phyloP scores from a whole-genome alignment of 2,888 invertebrate species.

The Lacanobia wlatinum region DNA sequence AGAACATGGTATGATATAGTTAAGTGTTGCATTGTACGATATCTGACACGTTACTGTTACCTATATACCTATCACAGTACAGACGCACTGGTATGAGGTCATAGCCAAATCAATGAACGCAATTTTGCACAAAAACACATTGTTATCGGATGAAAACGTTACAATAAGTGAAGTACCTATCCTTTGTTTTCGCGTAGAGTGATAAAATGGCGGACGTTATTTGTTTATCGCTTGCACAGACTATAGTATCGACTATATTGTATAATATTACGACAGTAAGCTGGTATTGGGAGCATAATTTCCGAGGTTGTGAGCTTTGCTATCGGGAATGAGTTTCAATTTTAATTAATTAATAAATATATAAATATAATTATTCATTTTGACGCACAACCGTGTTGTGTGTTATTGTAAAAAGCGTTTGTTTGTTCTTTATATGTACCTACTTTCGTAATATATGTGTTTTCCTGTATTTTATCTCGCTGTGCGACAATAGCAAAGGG shows the following conservation, averaged over 20 bases:
- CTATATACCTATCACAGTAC: conserved; percentile 77
- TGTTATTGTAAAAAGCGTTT: conserved; percentile 87
- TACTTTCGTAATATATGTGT: conserved; percentile 82
- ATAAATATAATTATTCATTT: conserved; percentile 81
- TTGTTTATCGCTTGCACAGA: conserved; percentile 77
- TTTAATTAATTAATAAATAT: conserved; percentile 77
- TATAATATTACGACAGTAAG: conserved; percentile 85
- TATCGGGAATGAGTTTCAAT: conserved; percentile 89
- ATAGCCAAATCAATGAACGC: conserved; percentile 69
- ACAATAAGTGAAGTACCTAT: conserved; percentile 63
- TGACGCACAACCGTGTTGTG: conserved; percentile 88
- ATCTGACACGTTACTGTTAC: conserved; percentile 71
- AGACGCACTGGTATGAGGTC: conserved; percentile 69
- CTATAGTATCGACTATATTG: conserved; percentile 77
- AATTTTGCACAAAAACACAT: conserved; percentile 79
- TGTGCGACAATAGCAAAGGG: conserved; percentile 88
- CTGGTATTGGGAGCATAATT: conserved; percentile 91
- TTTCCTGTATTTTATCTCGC: conserved; percentile 82
- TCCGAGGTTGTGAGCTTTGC: conserved; percentile 90
- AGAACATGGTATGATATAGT: conserved; percentile 61
- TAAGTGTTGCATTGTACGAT: conserved; percentile 67
- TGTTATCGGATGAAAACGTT: conserved; percentile 66
- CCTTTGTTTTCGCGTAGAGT: conserved; percentile 65
- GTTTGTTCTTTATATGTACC: conserved; percentile 88
- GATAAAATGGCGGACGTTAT: conserved; percentile 63